Evolutionary conservation across 2,113 vertebrate species (phyloP).

Genomic region (Periophthalmus modestus): DNA sequence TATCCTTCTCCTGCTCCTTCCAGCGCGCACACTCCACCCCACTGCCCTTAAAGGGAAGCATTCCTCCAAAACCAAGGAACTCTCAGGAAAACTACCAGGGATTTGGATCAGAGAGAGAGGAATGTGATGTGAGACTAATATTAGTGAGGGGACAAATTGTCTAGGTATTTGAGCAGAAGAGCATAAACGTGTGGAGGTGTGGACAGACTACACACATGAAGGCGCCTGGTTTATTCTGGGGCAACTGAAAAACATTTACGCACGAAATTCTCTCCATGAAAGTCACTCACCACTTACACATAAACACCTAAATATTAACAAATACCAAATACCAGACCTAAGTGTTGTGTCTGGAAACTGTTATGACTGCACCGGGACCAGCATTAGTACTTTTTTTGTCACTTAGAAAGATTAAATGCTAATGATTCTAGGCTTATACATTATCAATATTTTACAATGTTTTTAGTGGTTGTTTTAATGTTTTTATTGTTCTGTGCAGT

Average conservation of each 20-base stretch:
- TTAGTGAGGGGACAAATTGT: background rate
- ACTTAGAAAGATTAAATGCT: background rate
- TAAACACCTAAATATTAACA: background rate
- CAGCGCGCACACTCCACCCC: constrained; percentile 52
- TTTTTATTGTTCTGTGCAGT: background rate
- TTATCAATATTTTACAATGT: background rate
- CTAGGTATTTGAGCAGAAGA: background rate
- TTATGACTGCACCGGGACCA: background rate
- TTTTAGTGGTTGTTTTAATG: no score
- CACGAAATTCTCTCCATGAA: background rate
- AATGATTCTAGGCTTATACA: background rate
- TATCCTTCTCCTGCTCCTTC: constrained; percentile 39
- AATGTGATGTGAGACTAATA: background rate
- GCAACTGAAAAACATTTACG: background rate
- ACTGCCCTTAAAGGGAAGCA: constrained; percentile 42
- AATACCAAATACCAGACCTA: background rate
- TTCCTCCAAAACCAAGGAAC: background rate
- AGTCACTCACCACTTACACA: background rate
- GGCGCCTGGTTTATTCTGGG: background rate
- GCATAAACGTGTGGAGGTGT: background rate
- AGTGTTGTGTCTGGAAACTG: background rate
- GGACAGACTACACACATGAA: background rate
- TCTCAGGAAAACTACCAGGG: background rate
- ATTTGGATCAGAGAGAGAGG: background rate
- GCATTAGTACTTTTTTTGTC: background rate